Evolutionary conservation across 2,888 invertebrate species (phyloP).

Genomic region (Leucozona laternaria): DNA sequence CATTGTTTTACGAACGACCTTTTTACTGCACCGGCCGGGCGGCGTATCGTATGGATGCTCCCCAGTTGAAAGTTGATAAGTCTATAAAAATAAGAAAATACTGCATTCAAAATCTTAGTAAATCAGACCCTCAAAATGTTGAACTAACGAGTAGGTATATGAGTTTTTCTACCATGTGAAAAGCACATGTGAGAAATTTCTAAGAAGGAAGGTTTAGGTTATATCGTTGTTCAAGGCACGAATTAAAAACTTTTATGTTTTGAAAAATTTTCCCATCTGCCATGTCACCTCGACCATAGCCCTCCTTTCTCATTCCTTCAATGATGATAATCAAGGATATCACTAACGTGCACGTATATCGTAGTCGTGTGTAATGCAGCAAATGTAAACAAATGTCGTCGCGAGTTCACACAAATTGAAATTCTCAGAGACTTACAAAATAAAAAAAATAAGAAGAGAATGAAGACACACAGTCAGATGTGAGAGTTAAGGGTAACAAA

Average conservation of each 20-base stretch:
- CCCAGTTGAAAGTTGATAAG: too few relatives aligned
- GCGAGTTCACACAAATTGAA: conserved; percentile 75
- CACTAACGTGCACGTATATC: conserved; percentile 73
- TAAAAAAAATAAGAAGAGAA: conserved; percentile 9
- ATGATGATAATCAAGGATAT: conserved; percentile 68
- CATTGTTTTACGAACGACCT: too few relatives aligned
- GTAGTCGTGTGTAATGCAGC: conserved; percentile 75
- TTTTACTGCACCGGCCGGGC: too few relatives aligned
- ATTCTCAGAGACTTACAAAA: conserved; percentile 63
- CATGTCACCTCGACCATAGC: conserved; percentile 17
- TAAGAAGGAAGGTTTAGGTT: neutral
- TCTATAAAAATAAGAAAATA: too few relatives aligned
- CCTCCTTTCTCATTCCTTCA: conserved; percentile 15
- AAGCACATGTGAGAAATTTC: neutral
- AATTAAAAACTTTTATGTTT: conserved; percentile 42
- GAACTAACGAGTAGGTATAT: too few relatives aligned
- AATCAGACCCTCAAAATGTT: neutral
- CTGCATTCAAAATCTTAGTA: too few relatives aligned
- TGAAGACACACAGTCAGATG: conserved; percentile 15
- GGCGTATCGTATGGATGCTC: too few relatives aligned
- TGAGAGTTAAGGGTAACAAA: conserved; percentile 14
- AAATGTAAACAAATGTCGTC: conserved; percentile 76
- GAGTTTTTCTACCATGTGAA: neutral
- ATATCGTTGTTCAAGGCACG: conserved; percentile 27
- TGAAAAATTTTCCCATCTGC: conserved; percentile 60